Evolutionary conservation across 1,140 invertebrate species (phyloP), one percentile per base, ranked within the genome.

Genomic region (Sarcophaga bullata): DNA sequence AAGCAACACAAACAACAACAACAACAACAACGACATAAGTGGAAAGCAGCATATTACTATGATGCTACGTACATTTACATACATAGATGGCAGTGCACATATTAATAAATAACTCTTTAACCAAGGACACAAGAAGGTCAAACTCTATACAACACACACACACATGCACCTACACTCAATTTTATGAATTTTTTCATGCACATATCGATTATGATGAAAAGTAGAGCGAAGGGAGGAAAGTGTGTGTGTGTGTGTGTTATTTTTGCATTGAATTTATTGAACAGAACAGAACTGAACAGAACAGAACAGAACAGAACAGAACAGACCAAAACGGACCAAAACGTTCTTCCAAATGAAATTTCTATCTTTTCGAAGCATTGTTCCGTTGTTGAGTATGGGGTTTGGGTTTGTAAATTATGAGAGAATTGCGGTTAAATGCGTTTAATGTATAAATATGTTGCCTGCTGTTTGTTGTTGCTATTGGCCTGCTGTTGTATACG

Each of bases 51-150:
- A 37, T 37, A 2, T 19, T 68, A 58, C 15, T 52, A 13, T 1
- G 6, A 52, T 9, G 50, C 8, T 52, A 52, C 50, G 50, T 10
- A 10, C 8, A 52, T 52, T 10, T 8, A 50, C 6, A 50, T 68
- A 68, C 62, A 68, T 68, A 68, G 1, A 37, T 37, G 25, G 25
- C 4, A 37, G 25, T 37, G 25, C 25, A 37, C 25, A 62, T n/a
- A 58, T n/a, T 58, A 48, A 76, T 76, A 50, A 50, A 78, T 50
- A 78, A 78, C 75, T 78, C 46, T 52, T 50, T 78, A 78, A 50
- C 46, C 75, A 78, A 78, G 75, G 75, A 78, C 75, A 52, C n/a
- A 8, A 52, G 75, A 78, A 78, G 75, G 75, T 78, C 75, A 78
- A 50, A 9, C 62, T 10, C 9, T 19, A 19, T 19, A 68, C 6